Percentiles rank a stretch among this genome's conserved stretches.
Conservation (phyloP, 2,797 vertebrate genomes). For the Poecilia picta region DNA sequence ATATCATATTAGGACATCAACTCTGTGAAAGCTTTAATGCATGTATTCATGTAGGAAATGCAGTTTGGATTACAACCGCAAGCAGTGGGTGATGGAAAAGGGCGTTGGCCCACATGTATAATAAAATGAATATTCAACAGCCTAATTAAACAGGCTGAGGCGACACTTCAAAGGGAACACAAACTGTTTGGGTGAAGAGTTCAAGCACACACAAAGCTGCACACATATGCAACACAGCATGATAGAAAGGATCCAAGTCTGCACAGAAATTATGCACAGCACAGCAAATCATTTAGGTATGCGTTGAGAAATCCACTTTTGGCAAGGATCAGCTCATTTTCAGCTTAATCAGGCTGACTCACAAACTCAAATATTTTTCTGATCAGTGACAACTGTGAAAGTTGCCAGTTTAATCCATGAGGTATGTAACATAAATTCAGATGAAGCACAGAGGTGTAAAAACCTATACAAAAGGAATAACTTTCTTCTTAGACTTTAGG, state of each 20-base stretch:
- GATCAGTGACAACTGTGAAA: not conserved
- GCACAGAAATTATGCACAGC: not conserved
- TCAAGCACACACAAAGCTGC: constrained; percentile 25
- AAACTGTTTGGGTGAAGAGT: constrained; percentile 59
- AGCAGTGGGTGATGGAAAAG: constrained; percentile 37
- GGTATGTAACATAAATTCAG: not conserved
- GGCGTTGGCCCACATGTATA: constrained; percentile 67
- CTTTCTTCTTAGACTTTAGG: not conserved
- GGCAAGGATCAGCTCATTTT: not conserved
- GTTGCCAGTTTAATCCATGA: not conserved
- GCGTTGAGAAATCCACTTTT: not conserved
- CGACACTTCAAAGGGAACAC: constrained; percentile 62
- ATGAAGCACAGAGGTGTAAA: not conserved
- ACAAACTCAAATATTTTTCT: not conserved
- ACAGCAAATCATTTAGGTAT: constrained; percentile 31
- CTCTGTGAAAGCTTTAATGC: constrained; percentile 7
- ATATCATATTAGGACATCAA: constrained; percentile 6
- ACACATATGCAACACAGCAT: constrained; percentile 8
- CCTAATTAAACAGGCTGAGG: constrained; percentile 68
- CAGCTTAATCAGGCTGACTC: not conserved
- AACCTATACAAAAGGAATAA: not conserved
- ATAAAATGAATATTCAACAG: constrained; percentile 76
- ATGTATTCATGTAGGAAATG: constrained; percentile 18
- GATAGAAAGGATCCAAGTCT: constrained; percentile 27
- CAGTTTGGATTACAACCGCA: constrained; percentile 10